Evolutionary conservation across 2,888 invertebrate species (phyloP), one percentile per base, ranked within the genome.

Genomic region (Tachystola acroxantha): DNA sequence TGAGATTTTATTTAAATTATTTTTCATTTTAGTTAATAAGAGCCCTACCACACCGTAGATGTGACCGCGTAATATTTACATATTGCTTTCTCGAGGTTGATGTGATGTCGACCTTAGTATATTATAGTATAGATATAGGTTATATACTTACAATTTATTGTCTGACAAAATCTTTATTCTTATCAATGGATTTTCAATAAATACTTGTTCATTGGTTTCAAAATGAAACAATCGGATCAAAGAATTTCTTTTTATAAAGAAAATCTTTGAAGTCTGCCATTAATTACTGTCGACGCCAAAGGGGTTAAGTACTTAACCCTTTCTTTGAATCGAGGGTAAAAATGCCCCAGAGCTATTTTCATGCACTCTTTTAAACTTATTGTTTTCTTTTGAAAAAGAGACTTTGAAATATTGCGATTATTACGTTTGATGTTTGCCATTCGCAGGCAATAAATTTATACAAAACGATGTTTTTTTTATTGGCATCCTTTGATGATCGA

Each of bases 351-450:
- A 68, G 76, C 68, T 54, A 71, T 76, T 80, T 76, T 76, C 61
- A 69, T 71, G 72, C 76, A 66, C 72, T 75, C 72, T 70, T 77
- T 75, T 58, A 64, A 69, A 80, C 65, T 78, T 78, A 82, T 84
- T 84, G 82, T 84, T 85, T 80, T 75, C 74, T 75, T 80, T 75
- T 64, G 57, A 62, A 55, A 54, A 63, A 43, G 52, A 50, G 78
- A 75, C 82, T 74, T 75, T 80, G 82, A 84, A 72, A 75, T 79
- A 84, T 82, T 68, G 64, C 64, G 66, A 72, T 78, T 78, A 77
- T 80, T 75, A 72, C 65, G 68, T 80, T 81, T 81, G 80, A 77
- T 74, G 74, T 77, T 73, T 62, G 66, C 48, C 56, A 37, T 49
- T 50, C 39, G 46, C 33, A 44, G 46, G 42, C 51, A 43, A 42